These are phyloP conservation scores for Taphrorychus bicolor DNA, from an alignment of 2,888 invertebrate species.

Conservation along the genomic window DNA sequence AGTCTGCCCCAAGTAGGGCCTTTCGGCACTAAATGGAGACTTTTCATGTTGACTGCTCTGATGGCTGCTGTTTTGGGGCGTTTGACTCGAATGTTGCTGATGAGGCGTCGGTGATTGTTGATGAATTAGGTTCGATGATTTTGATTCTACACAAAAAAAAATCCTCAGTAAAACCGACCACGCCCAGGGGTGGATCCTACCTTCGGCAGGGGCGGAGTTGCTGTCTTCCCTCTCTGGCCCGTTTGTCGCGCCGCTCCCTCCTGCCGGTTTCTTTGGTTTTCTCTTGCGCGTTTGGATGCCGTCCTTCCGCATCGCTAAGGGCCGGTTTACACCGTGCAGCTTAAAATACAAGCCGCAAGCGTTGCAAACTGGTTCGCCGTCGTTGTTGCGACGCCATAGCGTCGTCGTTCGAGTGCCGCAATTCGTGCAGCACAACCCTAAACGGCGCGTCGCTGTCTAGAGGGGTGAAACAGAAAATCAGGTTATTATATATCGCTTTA, in stretches of 20 bases:
- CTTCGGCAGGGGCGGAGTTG: constrained; percentile 56
- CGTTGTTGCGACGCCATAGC: constrained; percentile 96
- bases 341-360: constrained; percentile 98
- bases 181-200: constrained; percentile 46
- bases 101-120: constrained; percentile 44
- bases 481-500: no score
- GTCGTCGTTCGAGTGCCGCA: constrained; percentile 98
- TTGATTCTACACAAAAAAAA: constrained; percentile 51
- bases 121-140: constrained; percentile 45
- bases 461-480: constrained; percentile 39
- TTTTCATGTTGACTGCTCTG: constrained; percentile 47
- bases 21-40: constrained; percentile 44
- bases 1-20: constrained; percentile 66
- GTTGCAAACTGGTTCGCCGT: constrained; percentile 98
- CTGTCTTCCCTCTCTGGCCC: constrained; percentile 58
- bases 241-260: constrained; percentile 52
- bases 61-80: constrained; percentile 32
- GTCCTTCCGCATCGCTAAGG: constrained; percentile 94
- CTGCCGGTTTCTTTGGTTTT: constrained; percentile 82
- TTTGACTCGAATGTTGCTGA: constrained; percentile 45
- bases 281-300: constrained; percentile 96
- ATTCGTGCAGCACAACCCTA: constrained; percentile 94
- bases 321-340: constrained; percentile 91
- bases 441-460: constrained; percentile 84
- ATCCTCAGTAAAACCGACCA: constrained; percentile 1